Evolutionary conservation across 2,797 vertebrate genomes (phyloP).

Genomic region (Dromococcyx pavoninus): DNA sequence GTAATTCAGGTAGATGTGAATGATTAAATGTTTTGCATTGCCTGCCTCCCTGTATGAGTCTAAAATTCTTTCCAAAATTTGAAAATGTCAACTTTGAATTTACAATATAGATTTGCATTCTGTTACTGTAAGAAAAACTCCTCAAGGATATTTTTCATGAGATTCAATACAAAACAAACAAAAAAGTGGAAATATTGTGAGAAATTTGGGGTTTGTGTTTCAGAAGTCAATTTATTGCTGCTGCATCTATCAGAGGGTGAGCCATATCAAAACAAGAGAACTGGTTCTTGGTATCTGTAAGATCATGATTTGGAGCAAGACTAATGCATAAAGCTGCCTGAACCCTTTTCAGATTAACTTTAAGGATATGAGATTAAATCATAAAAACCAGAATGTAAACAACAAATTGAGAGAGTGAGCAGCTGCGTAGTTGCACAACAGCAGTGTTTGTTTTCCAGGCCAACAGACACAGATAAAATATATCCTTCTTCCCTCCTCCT

Average conservation of each 20-base stretch:
- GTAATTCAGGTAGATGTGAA: background rate
- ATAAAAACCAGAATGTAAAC: constrained; percentile 18
- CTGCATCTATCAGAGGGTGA: background rate
- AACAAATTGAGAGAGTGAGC: constrained; percentile 16
- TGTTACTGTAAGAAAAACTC: background rate
- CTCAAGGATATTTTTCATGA: background rate
- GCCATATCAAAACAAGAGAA: background rate
- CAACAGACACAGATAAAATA: constrained; percentile 10
- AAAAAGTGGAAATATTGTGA: background rate
- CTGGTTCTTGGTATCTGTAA: background rate
- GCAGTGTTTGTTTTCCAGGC: constrained; percentile 38
- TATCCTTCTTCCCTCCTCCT: background rate
- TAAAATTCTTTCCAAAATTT: background rate
- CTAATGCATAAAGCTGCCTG: constrained; percentile 1
- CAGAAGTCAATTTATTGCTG: background rate
- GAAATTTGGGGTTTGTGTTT: background rate
- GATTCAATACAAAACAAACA: background rate
- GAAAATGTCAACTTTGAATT: background rate
- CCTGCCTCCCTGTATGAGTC: background rate
- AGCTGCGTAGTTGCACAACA: constrained; percentile 46
- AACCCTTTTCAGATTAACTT: constrained; percentile 12
- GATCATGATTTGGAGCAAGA: constrained; percentile 32
- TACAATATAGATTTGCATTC: background rate
- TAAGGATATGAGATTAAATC: constrained; percentile 41
- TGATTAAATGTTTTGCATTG: background rate